Percentiles rank a stretch among this genome's conserved stretches.
Conservation (phyloP, 2,113 vertebrate genomes). For the Oreocharis arfaki region DNA sequence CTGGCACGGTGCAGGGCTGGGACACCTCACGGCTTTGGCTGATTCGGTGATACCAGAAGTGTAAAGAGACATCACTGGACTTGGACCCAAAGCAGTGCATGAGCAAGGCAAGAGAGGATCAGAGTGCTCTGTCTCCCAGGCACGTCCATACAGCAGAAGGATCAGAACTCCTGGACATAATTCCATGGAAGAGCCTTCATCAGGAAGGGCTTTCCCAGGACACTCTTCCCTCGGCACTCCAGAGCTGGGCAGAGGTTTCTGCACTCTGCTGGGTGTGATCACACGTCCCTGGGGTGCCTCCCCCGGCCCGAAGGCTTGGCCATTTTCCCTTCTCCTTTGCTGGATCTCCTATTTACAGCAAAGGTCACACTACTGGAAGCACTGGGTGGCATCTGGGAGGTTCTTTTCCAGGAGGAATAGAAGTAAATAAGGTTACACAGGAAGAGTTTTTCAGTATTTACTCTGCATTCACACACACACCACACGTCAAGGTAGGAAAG, state of each 20-base stretch:
- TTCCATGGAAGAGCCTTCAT: neutral
- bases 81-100: neutral
- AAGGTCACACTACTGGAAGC: neutral
- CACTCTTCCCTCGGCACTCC: neutral
- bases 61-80: fast-evolving
- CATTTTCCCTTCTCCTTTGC: neutral
- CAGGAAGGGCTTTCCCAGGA: neutral
- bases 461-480: neutral
- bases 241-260: neutral
- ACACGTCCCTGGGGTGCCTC: neutral
- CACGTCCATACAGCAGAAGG: neutral
- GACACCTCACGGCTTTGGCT: neutral
- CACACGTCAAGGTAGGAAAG: neutral
- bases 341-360: neutral
- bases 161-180: neutral
- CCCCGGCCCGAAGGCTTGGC: neutral
- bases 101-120: neutral
- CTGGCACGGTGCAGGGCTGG: too few relatives aligned
- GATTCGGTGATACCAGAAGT: fast-evolving
- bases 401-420: neutral
- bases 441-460: neutral
- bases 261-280: fast-evolving
- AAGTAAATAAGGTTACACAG: neutral
- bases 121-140: neutral
- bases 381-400: neutral